Evolutionary conservation across 2,113 vertebrate genomes (phyloP), one percentile per base, ranked within the genome.

Genomic region (Regulus satrapa): DNA sequence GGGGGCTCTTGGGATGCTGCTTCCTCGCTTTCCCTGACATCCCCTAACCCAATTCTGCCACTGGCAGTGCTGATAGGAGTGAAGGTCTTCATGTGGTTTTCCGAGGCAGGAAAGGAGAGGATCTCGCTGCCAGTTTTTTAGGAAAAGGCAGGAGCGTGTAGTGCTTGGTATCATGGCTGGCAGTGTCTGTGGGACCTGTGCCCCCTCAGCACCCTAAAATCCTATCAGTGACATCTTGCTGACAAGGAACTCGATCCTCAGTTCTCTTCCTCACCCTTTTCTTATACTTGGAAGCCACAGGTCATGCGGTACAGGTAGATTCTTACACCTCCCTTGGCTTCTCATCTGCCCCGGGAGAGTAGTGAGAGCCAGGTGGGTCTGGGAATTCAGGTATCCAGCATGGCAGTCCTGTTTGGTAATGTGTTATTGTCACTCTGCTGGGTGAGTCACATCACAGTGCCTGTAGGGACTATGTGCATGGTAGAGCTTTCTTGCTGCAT

Each of bases 1-100:
- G 14, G 54, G 41, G 38, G 45, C 25, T 71, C 69, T 71, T 7
- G 14, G 25, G 24, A 26, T 91, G 69, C 51, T 86, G n/a, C 51
- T 80, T 23, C 14, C n/a, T 87, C 1, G 0, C 75, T 38, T 7
- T 71, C 19, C 8, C 26, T 0, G 0, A 16, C 15, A 48, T 58
- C 34, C 24, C 18, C 29, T 13, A 41, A 10, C n/a, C 41, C 8
- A 25, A 2, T 74, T 64, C 5, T 20, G 11, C 32, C 43, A 7
- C 26, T 73, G 83, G 16, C 19, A 56, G 23, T 69, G 55, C 51
- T 74, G 49, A 21, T 55, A 32, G 75, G 46, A 79, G 52, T 29
- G 18, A 63, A 59, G 4, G 18, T 41, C 12, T 64, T 81, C 29
- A 4, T 29, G 25, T 51, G 5, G 12, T 69, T 88, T 69, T 34